Conservation (phyloP, 2,888 invertebrate genomes). For the Cephus runcator region DNA sequence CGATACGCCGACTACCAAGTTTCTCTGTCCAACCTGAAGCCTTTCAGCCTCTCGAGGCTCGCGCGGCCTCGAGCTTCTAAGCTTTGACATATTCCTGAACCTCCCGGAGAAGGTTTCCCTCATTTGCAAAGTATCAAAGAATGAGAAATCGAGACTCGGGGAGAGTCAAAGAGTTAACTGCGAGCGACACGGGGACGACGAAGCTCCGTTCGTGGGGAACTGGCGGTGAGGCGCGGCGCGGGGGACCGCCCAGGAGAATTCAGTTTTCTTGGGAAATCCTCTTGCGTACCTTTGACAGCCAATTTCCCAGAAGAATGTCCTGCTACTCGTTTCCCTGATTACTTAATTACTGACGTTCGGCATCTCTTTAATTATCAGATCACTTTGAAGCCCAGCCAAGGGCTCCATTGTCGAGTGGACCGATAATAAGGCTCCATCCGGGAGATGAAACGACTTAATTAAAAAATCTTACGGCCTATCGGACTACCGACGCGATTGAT, state of each 20-base stretch:
- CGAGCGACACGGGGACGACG: too few relatives aligned
- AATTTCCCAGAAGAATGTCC: too few relatives aligned
- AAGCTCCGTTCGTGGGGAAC: too few relatives aligned
- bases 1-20: conserved; percentile 25
- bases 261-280: too few relatives aligned
- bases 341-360: conserved; percentile 9
- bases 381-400: neutral
- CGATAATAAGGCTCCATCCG: conserved; percentile 4
- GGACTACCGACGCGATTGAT: too few relatives aligned
- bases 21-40: conserved; percentile 42
- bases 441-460: conserved; percentile 17
- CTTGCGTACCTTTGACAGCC: too few relatives aligned
- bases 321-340: too few relatives aligned
- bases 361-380: conserved; percentile 22
- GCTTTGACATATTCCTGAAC: conserved; percentile 10
- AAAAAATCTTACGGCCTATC: neutral
- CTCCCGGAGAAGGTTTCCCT: neutral
- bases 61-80: conserved; percentile 6
- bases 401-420: neutral
- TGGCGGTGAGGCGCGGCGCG: too few relatives aligned
- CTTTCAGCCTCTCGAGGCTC: conserved; percentile 14
- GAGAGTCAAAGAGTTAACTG: neutral
- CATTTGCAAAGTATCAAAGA: too few relatives aligned
- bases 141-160: neutral
- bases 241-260: too few relatives aligned